A percentile compares a stretch with the other conserved stretches of the same genome.
Conservation (phyloP, 2,797 vertebrate species). For the Eupleurogrammus muticus region DNA sequence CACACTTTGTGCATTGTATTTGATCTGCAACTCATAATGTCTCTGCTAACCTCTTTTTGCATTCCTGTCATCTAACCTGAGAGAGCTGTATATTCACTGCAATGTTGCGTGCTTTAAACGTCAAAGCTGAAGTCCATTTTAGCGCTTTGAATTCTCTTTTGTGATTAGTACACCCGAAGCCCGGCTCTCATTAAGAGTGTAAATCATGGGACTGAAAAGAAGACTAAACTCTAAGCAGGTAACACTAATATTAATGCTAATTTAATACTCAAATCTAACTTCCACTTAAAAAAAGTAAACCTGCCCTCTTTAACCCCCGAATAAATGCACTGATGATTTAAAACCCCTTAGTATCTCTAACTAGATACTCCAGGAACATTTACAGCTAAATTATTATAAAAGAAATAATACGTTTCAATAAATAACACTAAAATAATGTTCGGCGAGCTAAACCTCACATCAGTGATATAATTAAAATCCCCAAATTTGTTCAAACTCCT, state of each 20-base stretch:
- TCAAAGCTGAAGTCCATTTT: slow-evolving; percentile 92
- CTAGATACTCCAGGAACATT: slow-evolving; percentile 91
- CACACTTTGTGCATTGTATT: slow-evolving; percentile 88
- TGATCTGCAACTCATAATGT: slow-evolving; percentile 90
- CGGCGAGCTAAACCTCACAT: slow-evolving; percentile 89
- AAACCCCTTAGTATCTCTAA: slow-evolving; percentile 94
- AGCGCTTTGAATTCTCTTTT: slow-evolving; percentile 96
- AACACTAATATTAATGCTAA: slow-evolving; percentile 97
- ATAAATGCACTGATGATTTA: slow-evolving; percentile 92
- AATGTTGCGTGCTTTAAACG: slow-evolving; percentile 93
- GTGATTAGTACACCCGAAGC: slow-evolving; percentile 98
- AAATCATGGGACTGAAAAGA: slow-evolving; percentile 97
- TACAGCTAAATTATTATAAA: slow-evolving; percentile 78
- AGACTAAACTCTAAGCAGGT: slow-evolving; percentile 99
- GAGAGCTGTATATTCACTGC: slow-evolving; percentile 90
- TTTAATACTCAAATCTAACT: slow-evolving; percentile 96
- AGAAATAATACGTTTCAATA: slow-evolving; percentile 89
- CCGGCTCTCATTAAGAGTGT: slow-evolving; percentile 96
- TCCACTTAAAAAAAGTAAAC: slow-evolving; percentile 99
- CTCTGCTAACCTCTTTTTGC: slow-evolving; percentile 87
- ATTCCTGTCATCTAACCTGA: slow-evolving; percentile 89
- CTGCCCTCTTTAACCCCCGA: slow-evolving; percentile 89
- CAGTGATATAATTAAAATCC: slow-evolving; percentile 88
- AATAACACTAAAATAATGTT: slow-evolving; percentile 94
- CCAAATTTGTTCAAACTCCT: slow-evolving; percentile 82